Conservation (phyloP, 2,113 vertebrate genomes). For the Damaliscus lunatus region DNA sequence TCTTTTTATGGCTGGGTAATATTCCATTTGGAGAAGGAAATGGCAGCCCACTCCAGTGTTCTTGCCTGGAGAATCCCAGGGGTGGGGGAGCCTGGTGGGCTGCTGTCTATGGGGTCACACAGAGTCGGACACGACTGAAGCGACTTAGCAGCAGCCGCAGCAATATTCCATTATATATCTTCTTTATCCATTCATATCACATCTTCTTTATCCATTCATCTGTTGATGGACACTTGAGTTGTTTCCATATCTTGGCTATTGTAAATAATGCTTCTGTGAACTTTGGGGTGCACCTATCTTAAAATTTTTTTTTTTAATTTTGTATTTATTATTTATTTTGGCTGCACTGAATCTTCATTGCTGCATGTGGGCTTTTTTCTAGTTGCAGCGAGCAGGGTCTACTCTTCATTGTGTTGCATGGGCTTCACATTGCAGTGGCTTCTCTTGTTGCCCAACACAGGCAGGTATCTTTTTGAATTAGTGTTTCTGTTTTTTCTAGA, state of each 20-base stretch:
- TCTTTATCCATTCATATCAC: background rate
- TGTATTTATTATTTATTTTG: background rate
- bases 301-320: rapidly evolving
- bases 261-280: background rate
- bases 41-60: too few species aligned
- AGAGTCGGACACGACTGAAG: too few species aligned
- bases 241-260: background rate
- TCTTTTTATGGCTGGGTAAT: background rate
- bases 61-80: too few species aligned
- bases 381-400: background rate
- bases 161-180: background rate
- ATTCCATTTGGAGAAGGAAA: background rate
- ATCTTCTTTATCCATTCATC: background rate
- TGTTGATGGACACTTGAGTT: background rate
- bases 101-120: too few species aligned
- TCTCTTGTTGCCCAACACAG: background rate
- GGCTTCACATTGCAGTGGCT: background rate
- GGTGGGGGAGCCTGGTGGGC: too few species aligned
- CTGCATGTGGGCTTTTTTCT: background rate
- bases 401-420: background rate
- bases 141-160: too few species aligned
- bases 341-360: background rate
- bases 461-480: background rate
- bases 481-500: background rate
- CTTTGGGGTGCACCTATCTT: background rate